These are phyloP conservation scores for Oryzias melastigma DNA, from an alignment of 2,113 vertebrate genomes.

Conservation along the genomic window DNA sequence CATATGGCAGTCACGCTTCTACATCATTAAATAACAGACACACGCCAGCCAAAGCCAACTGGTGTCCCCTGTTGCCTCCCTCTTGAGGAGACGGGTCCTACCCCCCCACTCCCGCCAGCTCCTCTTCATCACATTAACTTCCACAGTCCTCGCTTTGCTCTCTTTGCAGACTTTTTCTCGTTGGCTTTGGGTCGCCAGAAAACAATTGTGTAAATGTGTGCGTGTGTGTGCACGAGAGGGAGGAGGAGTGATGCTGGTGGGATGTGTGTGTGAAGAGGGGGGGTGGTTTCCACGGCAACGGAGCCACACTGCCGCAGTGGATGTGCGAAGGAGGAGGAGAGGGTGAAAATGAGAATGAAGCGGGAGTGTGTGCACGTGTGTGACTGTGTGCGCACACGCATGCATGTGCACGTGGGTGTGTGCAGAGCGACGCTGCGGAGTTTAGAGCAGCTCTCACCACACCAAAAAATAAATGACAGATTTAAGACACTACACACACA, in stretches of 20 bases:
- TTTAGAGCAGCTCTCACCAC: neutral
- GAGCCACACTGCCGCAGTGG: slow-evolving; percentile 81
- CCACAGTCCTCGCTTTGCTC: neutral
- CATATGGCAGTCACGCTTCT: slow-evolving; percentile 53
- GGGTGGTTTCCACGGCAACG: slow-evolving; percentile 83
- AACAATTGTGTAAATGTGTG: slow-evolving; percentile 31
- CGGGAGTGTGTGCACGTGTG: neutral
- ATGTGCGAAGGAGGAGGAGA: slow-evolving; percentile 47
- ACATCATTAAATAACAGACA: slow-evolving; percentile 57
- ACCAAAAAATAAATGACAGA: no score
- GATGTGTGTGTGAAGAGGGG: slow-evolving; percentile 18
- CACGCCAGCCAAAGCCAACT: slow-evolving; percentile 33
- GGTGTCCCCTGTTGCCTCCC: slow-evolving; percentile 38
- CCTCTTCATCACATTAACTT: slow-evolving; percentile 10
- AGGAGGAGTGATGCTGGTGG: neutral
- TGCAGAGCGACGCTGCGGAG: slow-evolving; percentile 40
- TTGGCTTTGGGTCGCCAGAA: slow-evolving; percentile 54
- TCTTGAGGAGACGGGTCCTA: slow-evolving; percentile 17
- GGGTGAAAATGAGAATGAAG: neutral
- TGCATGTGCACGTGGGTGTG: slow-evolving; percentile 7
- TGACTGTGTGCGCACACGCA: neutral
- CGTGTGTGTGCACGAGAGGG: neutral
- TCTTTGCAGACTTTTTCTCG: slow-evolving; percentile 47
- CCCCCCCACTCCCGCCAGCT: neutral
- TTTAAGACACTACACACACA: no score